Conservation (phyloP, 2,888 invertebrate species). For the Oscheius sp. region DNA sequence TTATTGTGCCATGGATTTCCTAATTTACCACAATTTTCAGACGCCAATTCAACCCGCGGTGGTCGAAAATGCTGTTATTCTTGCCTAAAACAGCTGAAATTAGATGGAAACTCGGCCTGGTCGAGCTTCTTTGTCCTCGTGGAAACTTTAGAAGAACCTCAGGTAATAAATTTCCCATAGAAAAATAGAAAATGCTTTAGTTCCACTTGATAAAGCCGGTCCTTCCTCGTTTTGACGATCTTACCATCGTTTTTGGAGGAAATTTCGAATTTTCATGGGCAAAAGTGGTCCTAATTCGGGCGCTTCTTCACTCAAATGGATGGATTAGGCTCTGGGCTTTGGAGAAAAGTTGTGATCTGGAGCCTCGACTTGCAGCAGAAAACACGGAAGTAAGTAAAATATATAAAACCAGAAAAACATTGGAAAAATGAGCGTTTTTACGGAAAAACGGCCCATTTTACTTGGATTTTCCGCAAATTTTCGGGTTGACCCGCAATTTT, state of each 20-base stretch:
- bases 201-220: conserved; percentile 56
- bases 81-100: conserved; percentile 48
- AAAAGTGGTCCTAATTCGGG: conserved; percentile 42
- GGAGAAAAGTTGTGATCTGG: conserved; percentile 46
- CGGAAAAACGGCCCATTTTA: no score
- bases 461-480: no score
- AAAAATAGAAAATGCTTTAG: conserved; percentile 23
- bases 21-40: conserved; percentile 12
- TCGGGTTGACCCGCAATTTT: neutral
- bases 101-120: conserved; percentile 23
- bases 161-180: conserved; percentile 36
- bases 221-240: conserved; percentile 42
- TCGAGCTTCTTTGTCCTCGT: conserved; percentile 47
- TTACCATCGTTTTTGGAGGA: conserved; percentile 29
- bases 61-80: conserved; percentile 52
- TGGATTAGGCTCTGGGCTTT: conserved; percentile 64
- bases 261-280: conserved; percentile 42
- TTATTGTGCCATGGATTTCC: no score
- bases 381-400: neutral
- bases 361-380: conserved; percentile 21
- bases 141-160: conserved; percentile 62
- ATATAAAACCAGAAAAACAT: no score
- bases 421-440: no score
- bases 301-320: conserved; percentile 58
- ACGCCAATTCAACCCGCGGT: conserved; percentile 40